A percentile compares a stretch with the other conserved stretches of the same genome.
Evolutionary conservation across 2,113 vertebrate species (phyloP).

Genomic region (Enhydra lutris): DNA sequence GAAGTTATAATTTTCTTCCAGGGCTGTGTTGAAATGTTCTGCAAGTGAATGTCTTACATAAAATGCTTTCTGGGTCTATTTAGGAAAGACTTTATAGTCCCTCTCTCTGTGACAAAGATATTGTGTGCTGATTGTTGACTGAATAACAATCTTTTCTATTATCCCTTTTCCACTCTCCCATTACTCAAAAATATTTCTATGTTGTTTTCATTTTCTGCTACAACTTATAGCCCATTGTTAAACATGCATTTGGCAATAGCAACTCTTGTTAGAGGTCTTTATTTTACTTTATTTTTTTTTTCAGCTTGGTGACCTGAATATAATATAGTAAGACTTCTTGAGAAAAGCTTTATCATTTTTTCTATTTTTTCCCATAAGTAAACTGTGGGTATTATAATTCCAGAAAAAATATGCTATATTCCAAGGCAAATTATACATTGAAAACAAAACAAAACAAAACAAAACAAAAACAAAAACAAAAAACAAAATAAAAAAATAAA

Average conservation of each 20-base stretch:
- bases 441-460: neutral
- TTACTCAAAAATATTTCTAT: neutral
- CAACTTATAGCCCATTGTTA: neutral
- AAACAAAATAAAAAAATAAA: neutral
- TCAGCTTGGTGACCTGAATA: neutral
- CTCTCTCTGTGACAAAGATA: neutral
- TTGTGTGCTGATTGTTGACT: neutral
- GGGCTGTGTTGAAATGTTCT: neutral
- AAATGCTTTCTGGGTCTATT: neutral
- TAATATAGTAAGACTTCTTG: neutral
- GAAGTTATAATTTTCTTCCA: neutral
- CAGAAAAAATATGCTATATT: neutral
- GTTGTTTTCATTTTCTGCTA: neutral
- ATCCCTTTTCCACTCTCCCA: too few species aligned
- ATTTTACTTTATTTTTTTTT: neutral
- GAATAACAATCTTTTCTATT: neutral
- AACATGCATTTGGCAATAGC: neutral
- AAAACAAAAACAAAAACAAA: neutral
- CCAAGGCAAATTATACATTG: neutral
- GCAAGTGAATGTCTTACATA: neutral
- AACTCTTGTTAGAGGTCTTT: neutral
- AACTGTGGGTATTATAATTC: neutral
- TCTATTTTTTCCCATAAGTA: neutral
- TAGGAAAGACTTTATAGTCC: neutral
- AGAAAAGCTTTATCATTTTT: neutral